phyloP scores from a whole-genome alignment of 2,888 invertebrate genomes.

The Heterodera filipjevi region DNA sequence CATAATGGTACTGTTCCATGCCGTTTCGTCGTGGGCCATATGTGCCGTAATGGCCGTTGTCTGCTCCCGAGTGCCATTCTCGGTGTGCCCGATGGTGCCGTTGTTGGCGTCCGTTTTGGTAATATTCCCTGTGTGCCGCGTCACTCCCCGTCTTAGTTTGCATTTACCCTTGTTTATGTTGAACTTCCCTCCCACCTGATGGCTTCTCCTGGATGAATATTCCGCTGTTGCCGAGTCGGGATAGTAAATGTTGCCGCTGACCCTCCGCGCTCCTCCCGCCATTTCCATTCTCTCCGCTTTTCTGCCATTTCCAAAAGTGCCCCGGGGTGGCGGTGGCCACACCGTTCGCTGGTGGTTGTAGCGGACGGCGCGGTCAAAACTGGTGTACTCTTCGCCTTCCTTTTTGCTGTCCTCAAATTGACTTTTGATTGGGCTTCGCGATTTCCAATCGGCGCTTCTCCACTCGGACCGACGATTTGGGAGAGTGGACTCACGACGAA shows the following conservation, averaged over 20 bases:
- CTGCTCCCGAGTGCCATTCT: constrained; percentile 26
- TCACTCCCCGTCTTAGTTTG: constrained; percentile 6
- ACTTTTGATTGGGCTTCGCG: not conserved
- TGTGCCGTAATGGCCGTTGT: not conserved
- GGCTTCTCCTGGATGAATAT: constrained; percentile 15
- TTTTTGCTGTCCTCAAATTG: constrained; percentile 1
- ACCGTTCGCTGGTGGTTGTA: not conserved
- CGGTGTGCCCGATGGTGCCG: constrained; percentile 16
- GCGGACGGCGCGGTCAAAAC: not conserved
- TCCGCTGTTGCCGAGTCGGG: constrained; percentile 26
- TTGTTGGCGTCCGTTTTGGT: constrained; percentile 7
- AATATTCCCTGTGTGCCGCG: constrained; percentile 8
- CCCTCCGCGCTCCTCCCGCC: not conserved
- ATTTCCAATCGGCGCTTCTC: not conserved
- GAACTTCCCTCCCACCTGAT: not conserved
- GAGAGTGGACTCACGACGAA: constrained; percentile 22
- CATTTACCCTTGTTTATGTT: not conserved
- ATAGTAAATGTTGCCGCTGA: constrained; percentile 5
- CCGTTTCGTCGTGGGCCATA: not conserved
- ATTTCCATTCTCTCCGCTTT: not conserved
- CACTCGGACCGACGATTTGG: constrained; percentile 22
- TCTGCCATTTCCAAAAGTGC: not conserved
- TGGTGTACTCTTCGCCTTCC: not conserved
- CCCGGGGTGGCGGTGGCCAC: not conserved
- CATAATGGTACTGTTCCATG: not conserved